phyloP scores from a whole-genome alignment of 2,113 vertebrate genomes.

The Indri indri region DNA sequence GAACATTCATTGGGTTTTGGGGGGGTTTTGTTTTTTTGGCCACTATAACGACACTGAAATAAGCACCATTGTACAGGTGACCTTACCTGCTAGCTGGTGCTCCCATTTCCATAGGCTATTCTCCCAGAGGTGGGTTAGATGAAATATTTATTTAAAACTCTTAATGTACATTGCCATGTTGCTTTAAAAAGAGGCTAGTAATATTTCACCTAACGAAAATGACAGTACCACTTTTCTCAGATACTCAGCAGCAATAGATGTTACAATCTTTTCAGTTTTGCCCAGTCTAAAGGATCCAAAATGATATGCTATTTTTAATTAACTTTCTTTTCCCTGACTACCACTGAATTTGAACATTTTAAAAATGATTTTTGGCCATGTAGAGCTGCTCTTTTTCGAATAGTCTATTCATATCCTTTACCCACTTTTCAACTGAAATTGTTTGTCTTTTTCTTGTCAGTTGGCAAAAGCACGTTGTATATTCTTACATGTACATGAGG shows the following conservation, averaged over 20 bases:
- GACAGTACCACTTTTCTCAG: background rate
- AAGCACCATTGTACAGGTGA: background rate
- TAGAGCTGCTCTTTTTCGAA: background rate
- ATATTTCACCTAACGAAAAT: background rate
- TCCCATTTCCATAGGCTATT: background rate
- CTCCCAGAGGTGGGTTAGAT: background rate
- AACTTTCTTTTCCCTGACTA: background rate
- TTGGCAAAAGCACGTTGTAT: background rate
- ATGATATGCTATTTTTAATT: background rate
- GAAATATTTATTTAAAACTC: background rate
- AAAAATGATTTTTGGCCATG: background rate
- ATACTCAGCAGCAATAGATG: background rate
- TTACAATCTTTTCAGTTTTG: background rate
- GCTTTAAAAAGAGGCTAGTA: background rate
- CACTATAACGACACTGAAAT: background rate
- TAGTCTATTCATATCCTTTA: background rate
- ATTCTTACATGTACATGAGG: constrained; percentile 87
- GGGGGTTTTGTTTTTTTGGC: background rate
- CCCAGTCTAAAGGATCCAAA: background rate
- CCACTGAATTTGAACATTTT: background rate
- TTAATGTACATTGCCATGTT: rapidly evolving
- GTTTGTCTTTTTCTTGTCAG: background rate
- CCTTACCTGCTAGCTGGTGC: background rate
- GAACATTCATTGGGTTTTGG: background rate
- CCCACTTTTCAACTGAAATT: background rate